Base-by-base conservation (phyloP, 2,797 vertebrate genomes). In the Phoebastria nigripes region DNA sequence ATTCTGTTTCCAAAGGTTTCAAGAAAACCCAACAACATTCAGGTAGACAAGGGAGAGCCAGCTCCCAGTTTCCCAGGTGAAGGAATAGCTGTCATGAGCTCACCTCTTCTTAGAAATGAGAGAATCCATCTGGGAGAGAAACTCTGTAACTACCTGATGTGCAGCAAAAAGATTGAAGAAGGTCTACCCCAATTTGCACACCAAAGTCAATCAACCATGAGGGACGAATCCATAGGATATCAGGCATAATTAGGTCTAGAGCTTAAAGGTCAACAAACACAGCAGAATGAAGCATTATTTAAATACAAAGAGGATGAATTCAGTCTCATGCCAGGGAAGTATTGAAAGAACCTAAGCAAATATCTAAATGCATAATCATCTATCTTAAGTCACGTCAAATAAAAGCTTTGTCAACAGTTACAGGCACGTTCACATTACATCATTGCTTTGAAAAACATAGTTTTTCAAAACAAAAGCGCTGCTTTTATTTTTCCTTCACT, bases 381-480 rank as follows among this genome's bases (percentile, higher is more conserved):
- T 92, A 1, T 73, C 74, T 67, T 78, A 61, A 92, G 72, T 92
- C 77, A 89, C 24, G n/a, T 84, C 81, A 96, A 82, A 92, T 61
- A 84, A 95, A 90, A 89, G 65, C 90, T 96, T 70, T 94, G 95
- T 94, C 94, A 97, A 94, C 95, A 96, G 96, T 97, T 96, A 96
- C 92, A 39, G 71, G 46, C 66, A 94, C 2, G 1, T 78, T 80
- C 82, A 35, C 35, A 35, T 35, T 35, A 35, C 35, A 35, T 35
- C 65, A 58, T 13, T 94, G 62, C 72, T 92, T 86, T 89, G 78
- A 79, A 74, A 94, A 92, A 29, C 47, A 84, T 9, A 77, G 71
- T 65, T 93, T 91, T 90, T 39, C 72, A 51, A 95, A 95, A 95
- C 71, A 93, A 49, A 90, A 74, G 59, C 2, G 7, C 82, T 87